Evolutionary conservation across 1,140 invertebrate species (phyloP).

Genomic region (Akabosia matsudoensis): DNA sequence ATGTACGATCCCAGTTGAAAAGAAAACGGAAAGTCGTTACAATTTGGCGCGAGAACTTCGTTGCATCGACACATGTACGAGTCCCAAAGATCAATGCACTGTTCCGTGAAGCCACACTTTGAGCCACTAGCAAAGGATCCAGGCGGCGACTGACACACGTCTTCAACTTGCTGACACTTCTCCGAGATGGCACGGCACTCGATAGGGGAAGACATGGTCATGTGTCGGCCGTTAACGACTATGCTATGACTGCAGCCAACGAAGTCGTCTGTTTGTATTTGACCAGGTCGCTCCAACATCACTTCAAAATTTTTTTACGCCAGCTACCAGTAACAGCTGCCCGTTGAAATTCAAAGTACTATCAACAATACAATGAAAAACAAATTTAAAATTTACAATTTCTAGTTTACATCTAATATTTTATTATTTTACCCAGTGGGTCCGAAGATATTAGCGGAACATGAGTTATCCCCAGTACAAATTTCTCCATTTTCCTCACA

Average conservation of each 20-base stretch:
- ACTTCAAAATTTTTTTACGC: constrained; percentile 76
- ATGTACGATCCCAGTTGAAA: constrained; percentile 72
- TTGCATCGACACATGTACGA: constrained; percentile 56
- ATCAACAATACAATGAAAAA: constrained; percentile 50
- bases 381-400: no score
- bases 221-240: constrained; percentile 72
- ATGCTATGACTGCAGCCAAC: constrained; percentile 89
- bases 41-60: constrained; percentile 69
- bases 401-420: no score
- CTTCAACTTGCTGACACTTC: constrained; percentile 65
- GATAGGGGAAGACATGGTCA: constrained; percentile 75
- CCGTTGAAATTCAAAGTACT: constrained; percentile 90
- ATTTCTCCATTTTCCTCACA: constrained; percentile 79
- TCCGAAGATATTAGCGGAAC: constrained; percentile 78
- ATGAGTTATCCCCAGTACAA: constrained; percentile 72
- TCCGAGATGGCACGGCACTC: constrained; percentile 66
- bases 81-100: constrained; percentile 81
- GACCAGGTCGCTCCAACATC: constrained; percentile 77
- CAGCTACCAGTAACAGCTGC: constrained; percentile 79
- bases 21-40: constrained; percentile 72
- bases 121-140: constrained; percentile 46
- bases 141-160: constrained; percentile 60
- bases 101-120: constrained; percentile 63
- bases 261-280: constrained; percentile 85
- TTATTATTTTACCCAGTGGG: constrained; percentile 79